phyloP scores from a whole-genome alignment of 2,113 vertebrate species.

The Eolophus roseicapilla region DNA sequence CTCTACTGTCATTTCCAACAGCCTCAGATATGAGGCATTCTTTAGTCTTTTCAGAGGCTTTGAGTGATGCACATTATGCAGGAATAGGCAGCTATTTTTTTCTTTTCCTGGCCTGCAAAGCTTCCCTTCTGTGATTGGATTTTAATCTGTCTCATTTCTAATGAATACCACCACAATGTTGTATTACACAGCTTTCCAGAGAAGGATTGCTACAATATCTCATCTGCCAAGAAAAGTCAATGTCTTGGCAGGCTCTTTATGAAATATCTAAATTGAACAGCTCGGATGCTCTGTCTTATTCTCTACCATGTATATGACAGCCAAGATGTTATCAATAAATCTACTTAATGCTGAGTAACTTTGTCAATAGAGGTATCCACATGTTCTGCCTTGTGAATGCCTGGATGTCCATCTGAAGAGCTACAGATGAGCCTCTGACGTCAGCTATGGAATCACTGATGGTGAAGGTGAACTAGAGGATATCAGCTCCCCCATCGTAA shows the following conservation, averaged over 20 bases:
- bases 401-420: not conserved
- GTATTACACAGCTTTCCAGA: conserved; percentile 12
- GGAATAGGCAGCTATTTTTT: not conserved
- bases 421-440: not conserved
- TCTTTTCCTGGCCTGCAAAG: not conserved
- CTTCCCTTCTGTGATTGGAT: conserved; percentile 3
- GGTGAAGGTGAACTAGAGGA: not conserved
- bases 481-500: not conserved
- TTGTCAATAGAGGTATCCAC: not conserved
- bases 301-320: not conserved
- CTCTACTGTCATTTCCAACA: not conserved
- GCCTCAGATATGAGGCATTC: not conserved
- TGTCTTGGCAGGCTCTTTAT: conserved; percentile 27
- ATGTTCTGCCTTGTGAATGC: not conserved
- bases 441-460: not conserved
- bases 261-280: conserved; percentile 23
- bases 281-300: conserved; percentile 10
- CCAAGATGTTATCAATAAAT: conserved; percentile 16
- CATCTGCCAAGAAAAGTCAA: conserved; percentile 37
- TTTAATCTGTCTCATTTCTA: conserved; percentile 53
- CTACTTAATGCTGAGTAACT: not conserved
- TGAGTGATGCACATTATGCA: not conserved
- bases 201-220: conserved; percentile 44
- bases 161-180: conserved; percentile 32
- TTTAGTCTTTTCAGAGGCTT: not conserved